Percentiles rank a stretch among this genome's conserved stretches.
Evolutionary conservation across 1,140 invertebrate species (phyloP).

Genomic region (Stenopsyche tienmushanensis): DNA sequence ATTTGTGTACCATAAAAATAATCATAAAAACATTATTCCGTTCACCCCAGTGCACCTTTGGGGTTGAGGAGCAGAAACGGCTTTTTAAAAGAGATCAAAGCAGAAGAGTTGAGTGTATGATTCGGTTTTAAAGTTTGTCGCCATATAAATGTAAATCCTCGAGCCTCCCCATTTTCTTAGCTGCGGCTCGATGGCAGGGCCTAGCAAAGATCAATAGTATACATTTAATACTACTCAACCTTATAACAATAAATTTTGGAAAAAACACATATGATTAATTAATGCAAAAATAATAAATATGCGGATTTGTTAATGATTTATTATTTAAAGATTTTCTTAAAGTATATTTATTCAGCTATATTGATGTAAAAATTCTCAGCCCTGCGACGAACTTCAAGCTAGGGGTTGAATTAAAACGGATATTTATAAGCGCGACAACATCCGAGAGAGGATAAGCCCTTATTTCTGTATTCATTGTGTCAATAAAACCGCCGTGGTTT

Average conservation of each 20-base stretch:
- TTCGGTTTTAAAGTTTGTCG: conserved; percentile 34
- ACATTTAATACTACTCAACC: too few species aligned
- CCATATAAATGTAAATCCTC: conserved; percentile 36
- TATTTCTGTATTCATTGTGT: conserved; percentile 32
- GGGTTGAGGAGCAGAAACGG: conserved; percentile 7
- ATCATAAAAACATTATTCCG: conserved; percentile 41
- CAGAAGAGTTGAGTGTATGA: conserved; percentile 36
- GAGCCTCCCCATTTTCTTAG: conserved; percentile 3
- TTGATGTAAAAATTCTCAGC: too few species aligned
- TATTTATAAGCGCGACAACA: conserved; percentile 38
- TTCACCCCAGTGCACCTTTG: conserved; percentile 11
- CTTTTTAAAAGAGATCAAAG: conserved; percentile 38
- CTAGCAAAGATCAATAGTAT: too few species aligned
- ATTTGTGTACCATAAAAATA: conserved; percentile 42
- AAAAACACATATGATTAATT: too few species aligned
- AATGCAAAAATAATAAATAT: too few species aligned
- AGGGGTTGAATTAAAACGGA: conserved; percentile 35
- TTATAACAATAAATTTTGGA: too few species aligned
- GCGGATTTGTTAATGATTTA: too few species aligned
- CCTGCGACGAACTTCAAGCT: neutral
- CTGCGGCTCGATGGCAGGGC: too few species aligned
- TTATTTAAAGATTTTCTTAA: too few species aligned
- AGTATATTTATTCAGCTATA: too few species aligned
- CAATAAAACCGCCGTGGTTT: conserved; percentile 29
- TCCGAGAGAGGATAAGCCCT: conserved; percentile 33